These are phyloP conservation scores for Carollia perspicillata DNA, from an alignment of 2,113 vertebrate species.

Conservation along the genomic window DNA sequence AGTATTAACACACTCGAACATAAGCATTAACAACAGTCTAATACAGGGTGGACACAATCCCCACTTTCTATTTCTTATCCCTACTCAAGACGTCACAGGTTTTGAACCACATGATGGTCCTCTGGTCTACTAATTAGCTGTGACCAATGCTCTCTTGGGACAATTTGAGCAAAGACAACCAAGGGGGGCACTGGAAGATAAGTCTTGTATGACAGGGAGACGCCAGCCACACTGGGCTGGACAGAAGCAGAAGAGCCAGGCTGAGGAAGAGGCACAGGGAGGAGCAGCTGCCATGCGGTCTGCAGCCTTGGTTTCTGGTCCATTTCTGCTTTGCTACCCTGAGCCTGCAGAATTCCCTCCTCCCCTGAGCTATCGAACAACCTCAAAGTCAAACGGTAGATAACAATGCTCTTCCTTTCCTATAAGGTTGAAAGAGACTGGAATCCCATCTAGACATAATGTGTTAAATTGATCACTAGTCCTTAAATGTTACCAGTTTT, in stretches of 20 bases:
- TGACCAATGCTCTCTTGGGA: background rate
- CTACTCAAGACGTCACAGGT: background rate
- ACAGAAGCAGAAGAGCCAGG: background rate
- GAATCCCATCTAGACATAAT: background rate
- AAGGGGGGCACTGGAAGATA: background rate
- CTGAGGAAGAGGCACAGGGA: background rate
- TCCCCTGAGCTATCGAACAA: background rate
- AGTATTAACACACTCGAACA: background rate
- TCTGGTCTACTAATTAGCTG: background rate
- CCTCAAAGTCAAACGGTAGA: background rate
- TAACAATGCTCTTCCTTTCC: background rate
- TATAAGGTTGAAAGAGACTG: background rate
- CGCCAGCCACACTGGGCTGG: background rate
- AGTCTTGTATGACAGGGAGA: background rate
- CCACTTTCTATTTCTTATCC: background rate
- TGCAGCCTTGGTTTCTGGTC: too few relatives aligned
- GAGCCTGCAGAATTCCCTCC: background rate
- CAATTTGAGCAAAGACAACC: background rate
- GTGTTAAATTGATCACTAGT: background rate
- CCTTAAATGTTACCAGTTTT: background rate
- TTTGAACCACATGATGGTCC: background rate
- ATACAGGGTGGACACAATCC: fast-evolving
- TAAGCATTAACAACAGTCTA: background rate
- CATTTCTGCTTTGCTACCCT: too few relatives aligned
- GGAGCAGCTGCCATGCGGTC: background rate